Conservation (phyloP, 2,113 vertebrate species). For the Anarrhichthys ocellatus region DNA sequence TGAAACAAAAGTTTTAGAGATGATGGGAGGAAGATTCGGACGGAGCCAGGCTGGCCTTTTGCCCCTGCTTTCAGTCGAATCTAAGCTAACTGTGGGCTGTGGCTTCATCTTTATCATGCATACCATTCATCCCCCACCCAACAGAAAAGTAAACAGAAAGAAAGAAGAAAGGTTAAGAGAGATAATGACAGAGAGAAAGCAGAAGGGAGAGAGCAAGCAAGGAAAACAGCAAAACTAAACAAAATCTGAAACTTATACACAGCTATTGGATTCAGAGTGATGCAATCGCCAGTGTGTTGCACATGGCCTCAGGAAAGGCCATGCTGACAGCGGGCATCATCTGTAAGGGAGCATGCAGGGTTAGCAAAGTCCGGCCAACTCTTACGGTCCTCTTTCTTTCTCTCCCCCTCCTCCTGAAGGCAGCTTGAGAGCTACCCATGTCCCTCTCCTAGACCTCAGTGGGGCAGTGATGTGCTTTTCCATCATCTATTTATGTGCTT, state of each 20-base stretch:
- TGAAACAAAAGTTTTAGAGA: neutral
- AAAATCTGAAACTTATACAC: neutral
- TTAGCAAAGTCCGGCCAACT: neutral
- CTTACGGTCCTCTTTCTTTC: neutral
- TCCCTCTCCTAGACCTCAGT: constrained; percentile 25
- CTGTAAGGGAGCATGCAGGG: neutral
- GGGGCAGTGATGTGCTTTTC: constrained; percentile 35
- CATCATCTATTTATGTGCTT: constrained; percentile 40
- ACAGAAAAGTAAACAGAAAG: neutral
- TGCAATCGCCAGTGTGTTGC: neutral
- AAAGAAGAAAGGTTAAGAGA: neutral
- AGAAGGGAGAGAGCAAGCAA: neutral
- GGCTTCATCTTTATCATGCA: neutral
- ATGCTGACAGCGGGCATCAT: neutral
- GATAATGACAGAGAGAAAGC: neutral
- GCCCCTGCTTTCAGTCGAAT: neutral
- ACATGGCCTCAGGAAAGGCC: neutral
- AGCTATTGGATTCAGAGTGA: neutral
- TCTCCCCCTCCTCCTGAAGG: neutral
- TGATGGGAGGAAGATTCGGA: neutral
- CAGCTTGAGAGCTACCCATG: neutral
- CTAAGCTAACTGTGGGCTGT: neutral
- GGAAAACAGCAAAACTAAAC: neutral
- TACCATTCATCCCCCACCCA: neutral
- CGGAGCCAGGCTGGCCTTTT: neutral